Conservation (phyloP, 2,113 vertebrate genomes). For the Pseudolaguvia tuberculata region DNA sequence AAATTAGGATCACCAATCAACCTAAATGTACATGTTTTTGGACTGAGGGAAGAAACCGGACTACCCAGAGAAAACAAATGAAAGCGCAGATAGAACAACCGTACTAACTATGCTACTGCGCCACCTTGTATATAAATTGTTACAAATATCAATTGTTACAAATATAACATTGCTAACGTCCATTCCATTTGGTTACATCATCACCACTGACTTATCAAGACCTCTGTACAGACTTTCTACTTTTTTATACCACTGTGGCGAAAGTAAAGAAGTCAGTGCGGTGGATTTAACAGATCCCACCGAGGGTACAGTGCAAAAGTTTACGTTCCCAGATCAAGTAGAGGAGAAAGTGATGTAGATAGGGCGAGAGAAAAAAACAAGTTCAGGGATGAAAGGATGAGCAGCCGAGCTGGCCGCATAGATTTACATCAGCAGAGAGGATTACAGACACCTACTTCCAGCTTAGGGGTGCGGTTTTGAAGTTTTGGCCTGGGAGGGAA, state of each 20-base stretch:
- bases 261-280: conserved; percentile 69
- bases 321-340: conserved; percentile 74
- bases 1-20: too few relatives aligned
- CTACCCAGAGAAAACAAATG: too few relatives aligned
- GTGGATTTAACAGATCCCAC: conserved; percentile 61
- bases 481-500: conserved; percentile 74
- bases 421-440: conserved; percentile 80
- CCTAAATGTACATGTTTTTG: too few relatives aligned
- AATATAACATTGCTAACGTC: not conserved
- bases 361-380: conserved; percentile 62
- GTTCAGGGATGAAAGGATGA: conserved; percentile 73
- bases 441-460: conserved; percentile 79
- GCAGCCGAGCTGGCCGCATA: conserved; percentile 69
- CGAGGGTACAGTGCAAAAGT: conserved; percentile 72
- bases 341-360: conserved; percentile 41
- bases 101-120: too few relatives aligned
- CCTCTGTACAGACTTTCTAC: not conserved
- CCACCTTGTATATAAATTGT: too few relatives aligned
- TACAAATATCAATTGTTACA: too few relatives aligned
- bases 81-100: too few relatives aligned
- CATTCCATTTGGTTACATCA: not conserved
- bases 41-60: too few relatives aligned
- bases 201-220: not conserved
- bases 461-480: conserved; percentile 76
- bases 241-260: not conserved